Evolutionary conservation across 2,113 vertebrate species (phyloP).

Genomic region (Scomber japonicus): DNA sequence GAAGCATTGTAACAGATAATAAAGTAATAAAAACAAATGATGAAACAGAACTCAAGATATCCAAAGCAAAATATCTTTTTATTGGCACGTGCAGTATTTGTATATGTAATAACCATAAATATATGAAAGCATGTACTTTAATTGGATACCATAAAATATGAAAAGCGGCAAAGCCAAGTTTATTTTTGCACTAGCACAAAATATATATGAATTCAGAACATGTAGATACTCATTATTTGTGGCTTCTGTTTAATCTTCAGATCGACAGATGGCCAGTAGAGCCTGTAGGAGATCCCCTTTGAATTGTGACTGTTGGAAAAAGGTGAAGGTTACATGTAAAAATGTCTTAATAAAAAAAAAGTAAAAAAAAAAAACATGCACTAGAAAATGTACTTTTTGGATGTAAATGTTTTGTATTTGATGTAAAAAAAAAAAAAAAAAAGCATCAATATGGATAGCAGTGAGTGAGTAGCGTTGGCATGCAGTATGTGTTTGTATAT

Average conservation of each 20-base stretch:
- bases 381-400: too few relatives aligned
- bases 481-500: constrained; percentile 5
- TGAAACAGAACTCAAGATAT: background rate
- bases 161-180: background rate
- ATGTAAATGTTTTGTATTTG: background rate
- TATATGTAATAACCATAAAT: background rate
- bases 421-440: background rate
- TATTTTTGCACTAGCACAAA: background rate
- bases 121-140: background rate
- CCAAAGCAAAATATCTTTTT: background rate
- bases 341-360: too few relatives aligned
- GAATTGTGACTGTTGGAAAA: constrained; percentile 74
- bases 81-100: background rate
- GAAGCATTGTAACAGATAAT: background rate
- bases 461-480: background rate
- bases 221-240: background rate
- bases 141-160: constrained; percentile 16
- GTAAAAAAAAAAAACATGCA: background rate
- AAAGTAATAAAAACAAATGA: constrained; percentile 10
- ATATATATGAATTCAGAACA: background rate
- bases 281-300: constrained; percentile 77
- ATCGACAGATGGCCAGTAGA: constrained; percentile 78
- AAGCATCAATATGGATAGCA: too few relatives aligned
- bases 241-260: constrained; percentile 75
- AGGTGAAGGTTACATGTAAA: background rate